These are phyloP conservation scores for Natrix natrix DNA, from an alignment of 2,797 vertebrate species.

Conservation along the genomic window DNA sequence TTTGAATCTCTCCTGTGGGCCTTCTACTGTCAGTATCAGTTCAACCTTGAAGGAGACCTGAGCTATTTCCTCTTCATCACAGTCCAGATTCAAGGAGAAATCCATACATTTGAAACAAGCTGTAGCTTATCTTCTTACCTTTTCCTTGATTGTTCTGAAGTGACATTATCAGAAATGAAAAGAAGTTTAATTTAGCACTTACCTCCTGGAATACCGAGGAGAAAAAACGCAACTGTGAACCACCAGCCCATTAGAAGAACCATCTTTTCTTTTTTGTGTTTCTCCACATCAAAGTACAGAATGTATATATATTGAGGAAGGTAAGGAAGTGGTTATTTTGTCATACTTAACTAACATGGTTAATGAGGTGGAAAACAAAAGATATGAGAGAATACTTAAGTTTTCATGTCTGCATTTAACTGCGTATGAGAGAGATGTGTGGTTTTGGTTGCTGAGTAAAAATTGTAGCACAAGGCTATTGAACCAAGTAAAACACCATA, in stretches of 20 bases:
- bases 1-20: neutral
- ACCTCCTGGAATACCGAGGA: conserved; percentile 5
- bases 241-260: neutral
- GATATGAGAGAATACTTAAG: neutral
- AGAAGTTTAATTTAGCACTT: neutral
- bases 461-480: neutral
- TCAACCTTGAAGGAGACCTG: neutral
- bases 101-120: neutral
- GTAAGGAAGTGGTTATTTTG: neutral
- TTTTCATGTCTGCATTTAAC: neutral
- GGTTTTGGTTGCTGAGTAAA: neutral
- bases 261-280: neutral
- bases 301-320: neutral
- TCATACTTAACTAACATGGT: no score
- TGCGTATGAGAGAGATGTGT: neutral
- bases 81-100: neutral
- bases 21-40: neutral
- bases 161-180: neutral
- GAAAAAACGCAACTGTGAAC: neutral
- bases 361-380: neutral
- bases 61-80: neutral
- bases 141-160: neutral
- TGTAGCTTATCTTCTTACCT: neutral
- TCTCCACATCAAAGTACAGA: neutral
- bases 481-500: neutral